A percentile compares a stretch with the other conserved stretches of the same genome.
Conservation (phyloP, 2,797 vertebrate genomes). For the Dendrocincla fuliginosa region DNA sequence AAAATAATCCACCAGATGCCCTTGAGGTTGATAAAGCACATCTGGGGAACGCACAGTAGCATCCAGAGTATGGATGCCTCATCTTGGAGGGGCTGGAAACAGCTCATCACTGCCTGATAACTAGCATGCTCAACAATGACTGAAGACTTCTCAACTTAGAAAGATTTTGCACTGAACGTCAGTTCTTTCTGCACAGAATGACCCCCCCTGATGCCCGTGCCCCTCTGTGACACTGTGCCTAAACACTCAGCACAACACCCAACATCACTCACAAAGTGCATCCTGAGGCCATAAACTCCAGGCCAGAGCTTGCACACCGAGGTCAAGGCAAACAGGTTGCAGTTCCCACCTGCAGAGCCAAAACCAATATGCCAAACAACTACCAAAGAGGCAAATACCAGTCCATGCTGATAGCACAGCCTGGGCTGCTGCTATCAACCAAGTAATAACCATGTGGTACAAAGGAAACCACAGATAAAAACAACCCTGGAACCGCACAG, state of each 20-base stretch:
- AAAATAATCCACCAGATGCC: background rate
- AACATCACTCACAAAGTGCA: background rate
- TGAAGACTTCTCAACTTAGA: too few species aligned
- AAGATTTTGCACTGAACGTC: background rate
- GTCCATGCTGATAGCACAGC: background rate
- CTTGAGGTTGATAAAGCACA: background rate
- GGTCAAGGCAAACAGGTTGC: background rate
- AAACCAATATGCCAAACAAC: background rate
- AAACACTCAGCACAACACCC: accelerated
- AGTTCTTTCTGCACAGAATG: background rate
- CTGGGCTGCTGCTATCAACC: background rate
- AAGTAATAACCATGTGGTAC: accelerated
- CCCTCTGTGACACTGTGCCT: accelerated
- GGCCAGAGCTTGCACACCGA: background rate
- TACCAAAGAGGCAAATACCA: background rate
- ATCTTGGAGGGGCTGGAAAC: background rate
- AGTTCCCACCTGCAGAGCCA: background rate
- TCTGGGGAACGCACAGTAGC: background rate
- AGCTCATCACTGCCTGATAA: background rate
- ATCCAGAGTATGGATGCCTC: background rate
- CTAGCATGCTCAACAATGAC: accelerated
- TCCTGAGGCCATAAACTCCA: background rate
- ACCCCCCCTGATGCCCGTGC: accelerated
- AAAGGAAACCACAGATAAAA: background rate
- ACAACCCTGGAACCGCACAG: background rate